Base-by-base conservation (phyloP, 2,797 vertebrate species). In the Emydoidea blandingii region DNA sequence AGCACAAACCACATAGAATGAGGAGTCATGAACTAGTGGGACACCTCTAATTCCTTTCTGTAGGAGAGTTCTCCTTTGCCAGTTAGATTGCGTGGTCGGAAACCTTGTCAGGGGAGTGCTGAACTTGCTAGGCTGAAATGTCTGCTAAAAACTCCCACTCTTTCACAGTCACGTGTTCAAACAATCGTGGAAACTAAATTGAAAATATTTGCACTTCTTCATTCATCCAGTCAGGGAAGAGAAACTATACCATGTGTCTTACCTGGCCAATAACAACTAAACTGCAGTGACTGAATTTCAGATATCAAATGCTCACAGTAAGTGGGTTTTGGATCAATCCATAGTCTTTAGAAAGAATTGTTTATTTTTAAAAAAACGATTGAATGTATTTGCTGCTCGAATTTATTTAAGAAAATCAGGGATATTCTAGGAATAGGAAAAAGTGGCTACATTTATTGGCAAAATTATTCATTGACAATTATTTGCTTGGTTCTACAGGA, bases 381-480 rank as follows among this genome's bases (percentile, higher is more conserved):
- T 5, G 52, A 29, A 18, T 78, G 23, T 34, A 5, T 25, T 29
- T 72, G 53, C 31, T 37, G 4, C 37, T 47, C 41, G 82, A 86
- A 83, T 41, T 25, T 68, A 91, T 83, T 52, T 86, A 86, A 81
- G 81, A 37, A 79, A 85, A 81, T 3, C 54, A 9, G 1, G 12
- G 54, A 5, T 88, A 52, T 41, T 86, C 54, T 62, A 50, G 41
- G 93, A 86, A 47, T 81, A 86, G 85, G 47, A 57, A 56, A 53
- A 79, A 8, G 52, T 57, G 76, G 83, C 59, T 80, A 34, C 79
- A 95, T 93, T 92, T 94, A 85, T 34, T 11, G 83, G 68, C 23
- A 56, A 92, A 92, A 81, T 37, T 76, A 81, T 81, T 50, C 65
- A 81, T 52, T 19, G 54, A 87, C 16, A 52, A 81, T 92, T 81